Evolutionary conservation across 2,888 invertebrate genomes (phyloP).

Genomic region (Megastigmus dorsalis): DNA sequence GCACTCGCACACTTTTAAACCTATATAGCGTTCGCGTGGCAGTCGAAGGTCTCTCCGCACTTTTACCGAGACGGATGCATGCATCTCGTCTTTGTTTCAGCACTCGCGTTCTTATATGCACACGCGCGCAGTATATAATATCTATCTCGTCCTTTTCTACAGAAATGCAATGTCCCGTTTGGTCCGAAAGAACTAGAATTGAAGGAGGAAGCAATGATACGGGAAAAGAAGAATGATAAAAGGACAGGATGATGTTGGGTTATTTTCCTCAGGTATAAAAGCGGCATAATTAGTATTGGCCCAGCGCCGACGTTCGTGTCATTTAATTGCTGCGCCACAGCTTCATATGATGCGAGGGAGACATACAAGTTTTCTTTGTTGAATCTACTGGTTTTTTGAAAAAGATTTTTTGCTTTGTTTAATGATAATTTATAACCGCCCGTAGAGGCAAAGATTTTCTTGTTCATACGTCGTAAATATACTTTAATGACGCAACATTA

Average conservation of each 20-base stretch:
- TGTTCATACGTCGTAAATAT: too few relatives aligned
- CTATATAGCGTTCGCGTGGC: neutral
- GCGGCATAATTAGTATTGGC: neutral
- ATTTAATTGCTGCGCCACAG: neutral
- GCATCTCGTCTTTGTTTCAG: constrained; percentile 27
- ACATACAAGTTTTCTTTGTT: too few relatives aligned
- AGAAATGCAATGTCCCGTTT: neutral
- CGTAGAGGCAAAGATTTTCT: too few relatives aligned
- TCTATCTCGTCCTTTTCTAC: neutral
- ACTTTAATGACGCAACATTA: too few relatives aligned
- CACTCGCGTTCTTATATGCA: neutral
- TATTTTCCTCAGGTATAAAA: neutral
- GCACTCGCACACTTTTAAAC: neutral
- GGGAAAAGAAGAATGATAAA: neutral
- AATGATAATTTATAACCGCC: too few relatives aligned
- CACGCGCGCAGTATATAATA: neutral
- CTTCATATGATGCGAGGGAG: too few relatives aligned
- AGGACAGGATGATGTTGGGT: neutral
- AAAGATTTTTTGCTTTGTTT: too few relatives aligned
- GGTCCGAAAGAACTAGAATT: neutral
- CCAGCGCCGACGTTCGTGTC: neutral
- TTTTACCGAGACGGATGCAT: neutral
- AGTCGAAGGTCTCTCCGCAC: constrained; percentile 8
- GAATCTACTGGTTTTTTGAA: neutral
- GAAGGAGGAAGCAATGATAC: neutral